Base-by-base conservation (phyloP, 2,888 invertebrate genomes). In the Perizoma affinitatum region DNA sequence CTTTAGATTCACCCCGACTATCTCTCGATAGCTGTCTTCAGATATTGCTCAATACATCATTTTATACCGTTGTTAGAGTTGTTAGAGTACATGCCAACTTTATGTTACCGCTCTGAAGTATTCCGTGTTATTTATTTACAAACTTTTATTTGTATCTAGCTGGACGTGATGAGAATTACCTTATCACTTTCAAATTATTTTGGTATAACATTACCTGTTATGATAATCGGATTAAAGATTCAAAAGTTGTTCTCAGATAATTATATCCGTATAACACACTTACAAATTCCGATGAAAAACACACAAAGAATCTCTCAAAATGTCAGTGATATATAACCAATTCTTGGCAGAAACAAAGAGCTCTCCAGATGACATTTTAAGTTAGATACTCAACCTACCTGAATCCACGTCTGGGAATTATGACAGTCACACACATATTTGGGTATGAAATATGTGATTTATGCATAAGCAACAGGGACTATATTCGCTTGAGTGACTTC, bases 261-360 rank as follows among this genome's bases (percentile, higher is more conserved):
- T 3, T 22, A 22, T 22, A 3, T 22, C 22, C 22, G 3, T 3
- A 22, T 22, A 22, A 22, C 22, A 22, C 1, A 22, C 22, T 22
- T 22, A 22, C 22, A 22, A 22, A 22, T 69, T 35, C 54, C 64
- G 65, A 61, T 69, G 68, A 68, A 72, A 70, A 74, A 71, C 73
- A 75, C 66, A 67, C 71, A 75, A 41, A 54, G 45, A 46, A 51
- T 46, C 38, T 49, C 44, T 42, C 49, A 50, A 57, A 53, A 58
- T 53, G 53, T 43, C 36, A 45, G 46, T 48, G 48, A 22, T 51
- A 38, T 22, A 22, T 70, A 82, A 81, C 78, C 79, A 81, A 81
- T 82, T 78, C 75, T 73, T 77, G 80, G 83, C 82, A 82, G 52
- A 85, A 85, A 84, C 81, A 83, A 82, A 78, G 48, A 34, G 34